Conservation (phyloP, 2,888 invertebrate species). For the Epistrophella euchroma region DNA sequence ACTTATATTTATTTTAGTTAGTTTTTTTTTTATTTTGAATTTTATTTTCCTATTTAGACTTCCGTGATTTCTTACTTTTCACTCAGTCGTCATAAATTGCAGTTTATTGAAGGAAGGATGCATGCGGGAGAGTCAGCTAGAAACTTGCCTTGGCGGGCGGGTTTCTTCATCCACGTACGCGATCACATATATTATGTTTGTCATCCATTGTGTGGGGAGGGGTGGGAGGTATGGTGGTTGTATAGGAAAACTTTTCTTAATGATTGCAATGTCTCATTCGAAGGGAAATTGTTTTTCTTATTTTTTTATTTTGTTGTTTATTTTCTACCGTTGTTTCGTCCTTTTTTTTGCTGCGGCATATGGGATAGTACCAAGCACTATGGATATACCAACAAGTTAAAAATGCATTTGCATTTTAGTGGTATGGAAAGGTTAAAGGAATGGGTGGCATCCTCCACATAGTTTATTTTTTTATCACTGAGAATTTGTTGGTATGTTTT, state of each 20-base stretch:
- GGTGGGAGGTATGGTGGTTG: background rate
- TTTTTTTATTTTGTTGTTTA: conserved; percentile 17
- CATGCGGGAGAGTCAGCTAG: conserved; percentile 6
- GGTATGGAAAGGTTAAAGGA: background rate
- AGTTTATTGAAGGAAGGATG: conserved; percentile 71
- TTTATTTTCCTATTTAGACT: conserved; percentile 51
- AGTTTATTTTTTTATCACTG: conserved; percentile 6
- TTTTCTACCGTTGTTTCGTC: conserved; percentile 27
- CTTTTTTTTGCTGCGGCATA: conserved; percentile 37
- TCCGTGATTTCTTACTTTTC: conserved; percentile 76
- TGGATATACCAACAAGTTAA: conserved; percentile 74
- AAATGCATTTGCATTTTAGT: conserved; percentile 60
- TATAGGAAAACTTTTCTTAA: conserved; percentile 68
- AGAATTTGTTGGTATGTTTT: background rate
- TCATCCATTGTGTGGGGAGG: conserved; percentile 41
- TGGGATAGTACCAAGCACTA: conserved; percentile 57
- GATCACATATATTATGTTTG: conserved; percentile 69
- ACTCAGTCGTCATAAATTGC: conserved; percentile 75
- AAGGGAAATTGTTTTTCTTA: conserved; percentile 67
- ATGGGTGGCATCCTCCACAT: conserved; percentile 2
- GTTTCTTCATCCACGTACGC: conserved; percentile 65
- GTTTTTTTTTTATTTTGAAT: conserved; percentile 27
- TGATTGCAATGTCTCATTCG: conserved; percentile 72
- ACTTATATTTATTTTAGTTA: conserved; percentile 67
- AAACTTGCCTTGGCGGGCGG: conserved; percentile 1